Evolutionary conservation across 2,888 invertebrate species (phyloP).

Genomic region (Trachelus iudaicus): DNA sequence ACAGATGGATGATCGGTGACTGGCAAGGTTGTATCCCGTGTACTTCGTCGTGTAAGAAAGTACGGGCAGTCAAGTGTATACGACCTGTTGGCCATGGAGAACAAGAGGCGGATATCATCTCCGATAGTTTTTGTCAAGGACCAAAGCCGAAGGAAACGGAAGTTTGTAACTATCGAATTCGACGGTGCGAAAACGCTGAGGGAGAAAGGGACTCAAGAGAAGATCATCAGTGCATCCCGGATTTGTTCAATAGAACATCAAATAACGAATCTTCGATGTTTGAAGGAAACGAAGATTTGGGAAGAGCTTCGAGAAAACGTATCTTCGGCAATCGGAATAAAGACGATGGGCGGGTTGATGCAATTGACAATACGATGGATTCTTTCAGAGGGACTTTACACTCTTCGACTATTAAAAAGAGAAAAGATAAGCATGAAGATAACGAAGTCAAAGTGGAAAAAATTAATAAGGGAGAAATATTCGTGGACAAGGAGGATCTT

Average conservation of each 20-base stretch:
- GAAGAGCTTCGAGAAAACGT: background rate
- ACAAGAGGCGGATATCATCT: slow-evolving; percentile 54
- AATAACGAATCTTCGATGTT: background rate
- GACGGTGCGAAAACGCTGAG: slow-evolving; percentile 23
- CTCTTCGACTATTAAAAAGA: slow-evolving; percentile 9
- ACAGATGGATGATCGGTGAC: slow-evolving; percentile 61
- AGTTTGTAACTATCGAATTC: slow-evolving; percentile 35
- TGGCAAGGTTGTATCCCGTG: slow-evolving; percentile 57
- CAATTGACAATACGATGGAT: background rate
- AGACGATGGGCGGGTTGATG: background rate
- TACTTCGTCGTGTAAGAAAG: slow-evolving; percentile 41
- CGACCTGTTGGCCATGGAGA: slow-evolving; percentile 57
- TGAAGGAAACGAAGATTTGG: background rate
- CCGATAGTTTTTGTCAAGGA: slow-evolving; percentile 51
- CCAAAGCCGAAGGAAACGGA: slow-evolving; percentile 54
- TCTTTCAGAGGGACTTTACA: background rate
- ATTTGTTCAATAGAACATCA: background rate
- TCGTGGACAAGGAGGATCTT: slow-evolving; percentile 42
- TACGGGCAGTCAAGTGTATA: slow-evolving; percentile 53
- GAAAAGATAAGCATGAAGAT: slow-evolving; percentile 6
- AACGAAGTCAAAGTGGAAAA: background rate
- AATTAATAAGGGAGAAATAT: slow-evolving; percentile 31
- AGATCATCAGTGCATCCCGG: background rate
- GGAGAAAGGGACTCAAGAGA: background rate
- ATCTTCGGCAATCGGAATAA: background rate